phyloP scores from a whole-genome alignment of 2,797 vertebrate species.

The Tarsius wallacei region DNA sequence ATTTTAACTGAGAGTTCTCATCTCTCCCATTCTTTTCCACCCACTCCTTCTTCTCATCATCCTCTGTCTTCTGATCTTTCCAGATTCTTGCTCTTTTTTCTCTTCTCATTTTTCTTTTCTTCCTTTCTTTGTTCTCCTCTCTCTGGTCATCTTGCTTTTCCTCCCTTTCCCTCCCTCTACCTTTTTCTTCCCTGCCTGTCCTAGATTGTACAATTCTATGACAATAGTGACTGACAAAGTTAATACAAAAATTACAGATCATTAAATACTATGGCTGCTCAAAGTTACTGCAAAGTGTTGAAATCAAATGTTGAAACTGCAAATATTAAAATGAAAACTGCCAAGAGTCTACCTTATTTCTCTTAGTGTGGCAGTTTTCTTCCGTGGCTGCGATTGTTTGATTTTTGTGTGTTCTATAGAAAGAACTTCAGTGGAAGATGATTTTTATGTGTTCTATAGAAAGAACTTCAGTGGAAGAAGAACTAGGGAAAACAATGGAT shows the following conservation, averaged over 20 bases:
- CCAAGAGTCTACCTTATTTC: not conserved
- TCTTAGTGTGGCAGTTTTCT: not conserved
- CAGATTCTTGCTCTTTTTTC: not conserved
- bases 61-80: not conserved
- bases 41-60: not conserved
- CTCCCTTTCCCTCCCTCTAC: not conserved
- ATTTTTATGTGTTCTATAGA: not conserved
- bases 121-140: not conserved
- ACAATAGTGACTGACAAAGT: not conserved
- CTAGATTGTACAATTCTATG: not conserved
- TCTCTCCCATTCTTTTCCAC: not conserved
- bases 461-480: not conserved
- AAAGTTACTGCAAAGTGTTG: not conserved
- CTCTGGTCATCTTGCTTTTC: not conserved
- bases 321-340: not conserved
- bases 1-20: not conserved
- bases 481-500: not conserved
- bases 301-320: not conserved
- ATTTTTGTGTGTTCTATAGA: not conserved
- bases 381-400: not conserved
- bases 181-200: not conserved
- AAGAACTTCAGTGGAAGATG: not conserved
- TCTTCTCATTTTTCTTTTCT: not conserved
- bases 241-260: not conserved
- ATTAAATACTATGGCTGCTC: not conserved